Conservation (phyloP, 2,888 invertebrate genomes). For the Lissonota sp. region DNA sequence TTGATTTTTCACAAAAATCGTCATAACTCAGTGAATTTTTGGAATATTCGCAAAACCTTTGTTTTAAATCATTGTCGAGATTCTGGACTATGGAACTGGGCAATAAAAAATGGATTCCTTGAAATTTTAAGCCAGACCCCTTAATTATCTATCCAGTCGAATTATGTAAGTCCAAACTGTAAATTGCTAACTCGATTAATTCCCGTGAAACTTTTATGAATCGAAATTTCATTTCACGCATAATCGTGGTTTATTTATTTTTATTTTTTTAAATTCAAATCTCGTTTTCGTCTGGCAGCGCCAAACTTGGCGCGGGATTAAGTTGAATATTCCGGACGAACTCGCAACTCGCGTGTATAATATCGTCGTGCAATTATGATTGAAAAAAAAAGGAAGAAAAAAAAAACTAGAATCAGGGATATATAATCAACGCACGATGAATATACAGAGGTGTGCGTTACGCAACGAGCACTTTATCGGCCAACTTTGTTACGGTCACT, state of each 20-base stretch:
- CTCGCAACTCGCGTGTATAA: slow-evolving; percentile 31
- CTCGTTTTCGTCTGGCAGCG: slow-evolving; percentile 27
- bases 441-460: slow-evolving; percentile 49
- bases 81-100: too few relatives aligned
- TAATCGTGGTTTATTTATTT: background rate
- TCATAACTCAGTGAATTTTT: too few relatives aligned
- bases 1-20: too few relatives aligned
- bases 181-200: too few relatives aligned
- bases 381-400: slow-evolving; percentile 4
- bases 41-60: too few relatives aligned
- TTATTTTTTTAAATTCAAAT: background rate
- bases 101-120: too few relatives aligned
- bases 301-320: background rate
- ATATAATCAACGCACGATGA: slow-evolving; percentile 36
- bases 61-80: too few relatives aligned
- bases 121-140: too few relatives aligned
- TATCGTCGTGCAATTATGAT: background rate
- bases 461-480: slow-evolving; percentile 59
- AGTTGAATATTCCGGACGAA: slow-evolving; percentile 9
- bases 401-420: slow-evolving; percentile 45
- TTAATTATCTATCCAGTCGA: too few relatives aligned
- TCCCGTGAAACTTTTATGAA: too few relatives aligned
- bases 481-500: slow-evolving; percentile 65
- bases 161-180: too few relatives aligned
- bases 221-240: too few relatives aligned